A percentile compares a stretch with the other conserved stretches of the same genome.
Conservation (phyloP, 2,888 invertebrate species). For the Choreutis nemorana region DNA sequence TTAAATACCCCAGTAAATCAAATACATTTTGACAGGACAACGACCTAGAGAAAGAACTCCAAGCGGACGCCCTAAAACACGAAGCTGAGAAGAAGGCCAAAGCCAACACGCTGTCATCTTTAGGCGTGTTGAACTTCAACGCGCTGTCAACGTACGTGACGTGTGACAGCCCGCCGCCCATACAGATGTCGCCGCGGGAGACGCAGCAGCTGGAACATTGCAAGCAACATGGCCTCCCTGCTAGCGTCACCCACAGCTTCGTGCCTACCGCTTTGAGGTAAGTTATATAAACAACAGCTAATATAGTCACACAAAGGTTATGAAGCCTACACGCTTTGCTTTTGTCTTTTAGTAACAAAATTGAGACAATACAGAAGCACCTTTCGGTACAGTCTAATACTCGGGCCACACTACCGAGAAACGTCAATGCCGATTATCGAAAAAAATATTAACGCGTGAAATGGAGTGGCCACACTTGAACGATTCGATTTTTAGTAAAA, state of each 20-base stretch:
- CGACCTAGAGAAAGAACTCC: constrained; percentile 49
- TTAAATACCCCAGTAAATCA: neutral
- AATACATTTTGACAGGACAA: constrained; percentile 32
- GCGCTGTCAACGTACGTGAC: constrained; percentile 71
- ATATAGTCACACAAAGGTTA: no score
- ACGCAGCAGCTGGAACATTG: constrained; percentile 75
- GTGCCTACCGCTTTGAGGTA: constrained; percentile 72
- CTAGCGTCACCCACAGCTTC: constrained; percentile 71
- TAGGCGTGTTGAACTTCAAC: constrained; percentile 53
- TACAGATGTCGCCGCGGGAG: constrained; percentile 82
- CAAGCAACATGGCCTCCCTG: constrained; percentile 76
- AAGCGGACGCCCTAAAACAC: constrained; percentile 41
- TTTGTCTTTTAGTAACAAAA: no score
- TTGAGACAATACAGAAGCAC: no score
- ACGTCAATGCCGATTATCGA: no score
- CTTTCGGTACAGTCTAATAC: no score
- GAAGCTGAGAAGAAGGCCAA: constrained; percentile 40
- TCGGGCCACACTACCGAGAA: no score
- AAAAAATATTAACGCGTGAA: no score
- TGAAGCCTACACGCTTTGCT: neutral
- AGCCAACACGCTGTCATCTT: constrained; percentile 35
- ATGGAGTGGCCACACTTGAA: no score
- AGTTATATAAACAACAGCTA: no score
- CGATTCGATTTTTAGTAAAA: no score
- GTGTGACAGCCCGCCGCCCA: constrained; percentile 83